Conservation (phyloP, 2,888 invertebrate species). For the Lasioglossum vierecki region DNA sequence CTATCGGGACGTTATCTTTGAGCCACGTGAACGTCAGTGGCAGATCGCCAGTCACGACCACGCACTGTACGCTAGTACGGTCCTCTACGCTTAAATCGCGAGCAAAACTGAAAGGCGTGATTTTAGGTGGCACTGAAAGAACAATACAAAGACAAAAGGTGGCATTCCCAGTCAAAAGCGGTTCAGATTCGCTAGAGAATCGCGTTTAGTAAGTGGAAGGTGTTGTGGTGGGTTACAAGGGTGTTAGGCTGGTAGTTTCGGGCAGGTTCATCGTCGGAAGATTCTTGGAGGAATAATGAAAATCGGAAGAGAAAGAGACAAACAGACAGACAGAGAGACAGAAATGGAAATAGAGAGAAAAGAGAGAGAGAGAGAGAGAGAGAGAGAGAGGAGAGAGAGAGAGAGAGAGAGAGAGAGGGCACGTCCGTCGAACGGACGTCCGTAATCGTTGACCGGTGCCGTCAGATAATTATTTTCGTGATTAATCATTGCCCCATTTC, state of each 20-base stretch:
- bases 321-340: not conserved
- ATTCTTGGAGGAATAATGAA: not conserved
- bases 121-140: slow-evolving; percentile 87
- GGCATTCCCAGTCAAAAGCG: slow-evolving; percentile 75
- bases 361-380: not conserved
- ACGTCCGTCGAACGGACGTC: slow-evolving; percentile 45
- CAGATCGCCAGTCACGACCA: slow-evolving; percentile 87
- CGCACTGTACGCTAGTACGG: slow-evolving; percentile 87
- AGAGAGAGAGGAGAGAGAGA: not conserved
- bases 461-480: not conserved
- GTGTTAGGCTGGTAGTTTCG: not conserved
- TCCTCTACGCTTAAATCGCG: slow-evolving; percentile 87
- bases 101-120: slow-evolving; percentile 88
- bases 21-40: slow-evolving; percentile 88
- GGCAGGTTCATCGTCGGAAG: not conserved
- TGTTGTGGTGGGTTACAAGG: not conserved
- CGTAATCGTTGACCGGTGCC: slow-evolving; percentile 38
- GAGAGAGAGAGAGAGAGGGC: not conserved
- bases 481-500: not conserved
- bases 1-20: slow-evolving; percentile 86
- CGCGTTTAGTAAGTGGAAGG: slow-evolving; percentile 6
- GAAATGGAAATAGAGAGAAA: not conserved
- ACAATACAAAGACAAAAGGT: slow-evolving; percentile 76
- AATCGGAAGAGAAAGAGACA: not conserved
- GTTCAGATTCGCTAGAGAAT: slow-evolving; percentile 64